Evolutionary conservation across 2,797 vertebrate species (phyloP).

Genomic region (Stomatorhinus walkeri): DNA sequence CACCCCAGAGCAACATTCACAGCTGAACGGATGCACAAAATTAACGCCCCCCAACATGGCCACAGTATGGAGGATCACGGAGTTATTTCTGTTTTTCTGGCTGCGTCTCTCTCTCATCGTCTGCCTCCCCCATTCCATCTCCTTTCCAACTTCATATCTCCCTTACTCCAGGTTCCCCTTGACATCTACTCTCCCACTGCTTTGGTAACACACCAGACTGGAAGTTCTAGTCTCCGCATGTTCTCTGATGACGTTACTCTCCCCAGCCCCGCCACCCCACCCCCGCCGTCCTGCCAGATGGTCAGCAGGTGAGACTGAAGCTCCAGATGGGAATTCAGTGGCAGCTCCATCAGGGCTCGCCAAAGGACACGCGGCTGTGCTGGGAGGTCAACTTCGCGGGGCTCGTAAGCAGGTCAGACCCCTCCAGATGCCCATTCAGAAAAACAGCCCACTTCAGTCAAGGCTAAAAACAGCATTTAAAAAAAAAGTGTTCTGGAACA

Average conservation of each 20-base stretch:
- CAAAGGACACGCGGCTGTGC: not conserved
- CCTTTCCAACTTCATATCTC: not conserved
- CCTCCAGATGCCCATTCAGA: not conserved
- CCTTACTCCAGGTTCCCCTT: not conserved
- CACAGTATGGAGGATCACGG: not conserved
- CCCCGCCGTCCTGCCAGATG: not conserved
- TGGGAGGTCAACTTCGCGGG: not conserved
- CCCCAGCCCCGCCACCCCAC: not conserved
- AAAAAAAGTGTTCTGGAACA: not conserved
- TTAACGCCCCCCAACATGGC: not conserved
- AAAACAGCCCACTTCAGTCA: not conserved
- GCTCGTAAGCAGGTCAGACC: not conserved
- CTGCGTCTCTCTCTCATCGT: not conserved
- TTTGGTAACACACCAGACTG: not conserved
- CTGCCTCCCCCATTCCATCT: not conserved
- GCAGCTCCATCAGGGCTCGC: not conserved
- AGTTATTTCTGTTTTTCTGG: not conserved
- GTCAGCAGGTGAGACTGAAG: not conserved
- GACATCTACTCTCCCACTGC: not conserved
- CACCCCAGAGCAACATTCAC: not conserved
- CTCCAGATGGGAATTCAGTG: not conserved
- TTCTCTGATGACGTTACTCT: not conserved
- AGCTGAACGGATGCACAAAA: not conserved
- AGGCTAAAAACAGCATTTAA: not conserved
- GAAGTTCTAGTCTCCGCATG: not conserved